Base-by-base conservation (phyloP, 2,797 vertebrate genomes). In the Percopsis omiscomaycus region DNA sequence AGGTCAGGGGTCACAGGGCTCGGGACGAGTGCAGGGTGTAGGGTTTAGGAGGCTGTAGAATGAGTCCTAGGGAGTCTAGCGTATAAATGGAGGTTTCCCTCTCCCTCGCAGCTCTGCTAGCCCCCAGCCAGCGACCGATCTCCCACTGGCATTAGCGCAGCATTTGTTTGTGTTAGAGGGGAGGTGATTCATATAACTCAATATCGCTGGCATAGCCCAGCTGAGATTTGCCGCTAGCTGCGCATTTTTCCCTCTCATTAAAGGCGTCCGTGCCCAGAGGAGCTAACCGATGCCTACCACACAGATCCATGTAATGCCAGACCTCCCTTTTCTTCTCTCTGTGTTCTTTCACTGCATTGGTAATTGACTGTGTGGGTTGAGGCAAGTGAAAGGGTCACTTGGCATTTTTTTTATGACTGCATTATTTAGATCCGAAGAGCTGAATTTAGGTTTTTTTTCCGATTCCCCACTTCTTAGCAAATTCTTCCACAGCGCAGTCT, bases 201-300 rank as follows among this genome's bases (percentile, higher is more conserved):
- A 86, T 88, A 81, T 86, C 81, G 74, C 76, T 77, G 77, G 78
- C 75, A 72, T 56, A 71, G 78, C 74, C 79, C 56, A 77, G 64
- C 75, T 71, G 73, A 81, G 84, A 85, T 77, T 77, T 77, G 77
- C 80, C 73, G 75, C 73, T 84, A 52, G 68, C 84, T 81, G 79
- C 59, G 11, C 85, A 82, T 86, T 84, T 82, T 84, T 85, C 75
- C 81, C 84, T 87, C 86, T 90, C 83, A 87, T 90, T 90, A 89
- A 89, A 91, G 78, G 75, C 75, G 76, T 87, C 86, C 74, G 69
- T 77, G 81, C 84, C 85, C 78, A 81, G 73, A 84, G 77, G 84
- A 86, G 70, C 71, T 56, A 82, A 78, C 74, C 71, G 29, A 15
- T 67, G 80, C 80, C 74, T 75, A 71, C 78, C 79, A 75, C 84